Evolutionary conservation across 1,140 invertebrate genomes (phyloP), one percentile per base, ranked within the genome.

Genomic region (Microplitis mediator): DNA sequence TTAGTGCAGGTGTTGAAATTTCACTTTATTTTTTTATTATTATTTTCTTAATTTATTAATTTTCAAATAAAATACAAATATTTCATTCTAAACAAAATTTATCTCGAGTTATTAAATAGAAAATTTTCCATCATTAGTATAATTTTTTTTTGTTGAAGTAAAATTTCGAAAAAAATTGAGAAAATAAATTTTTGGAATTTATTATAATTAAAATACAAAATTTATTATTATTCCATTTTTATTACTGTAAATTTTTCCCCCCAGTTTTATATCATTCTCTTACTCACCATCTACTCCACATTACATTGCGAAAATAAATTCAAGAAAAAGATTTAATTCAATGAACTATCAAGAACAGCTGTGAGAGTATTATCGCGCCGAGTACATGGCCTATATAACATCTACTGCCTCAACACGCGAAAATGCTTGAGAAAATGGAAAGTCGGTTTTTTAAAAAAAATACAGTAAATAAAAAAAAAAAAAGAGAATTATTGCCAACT

Each of bases 321-420:
- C 63, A 74, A 69, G 35, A 16, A 56, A 69, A 74, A 77, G 76
- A 79, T 79, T 79, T 77, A 79, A 71, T 61, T 52, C 71, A 72
- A 72, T 74, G 71, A 79, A 77, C 77, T 77, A 79, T 81, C 77
- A 72, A 74, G 65, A 79, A 78, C 79, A 80, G 77, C 79, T 80
- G 78, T 45, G 50, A 72, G 23, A 45, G 45, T 62, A 70, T 70
- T 70, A 51, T 56, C 23, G 16, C 39, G 14, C 36, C 11, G 16
- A 11, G 4, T 62, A 36, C 56, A 60, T 58, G 23, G 16, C 58
- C 58, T 62, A 70, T 70, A 70, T 62, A 62, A 35, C 9, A 62
- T 62, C 5, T 70, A 45, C 67, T 69, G 58, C 31, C 52, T 39
- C 54, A 14, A 69, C 67, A 60, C 14, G 52, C 51, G 32, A 69